phyloP scores from a whole-genome alignment of 23 tunicate species.

The Botrylloides violaceus region DNA sequence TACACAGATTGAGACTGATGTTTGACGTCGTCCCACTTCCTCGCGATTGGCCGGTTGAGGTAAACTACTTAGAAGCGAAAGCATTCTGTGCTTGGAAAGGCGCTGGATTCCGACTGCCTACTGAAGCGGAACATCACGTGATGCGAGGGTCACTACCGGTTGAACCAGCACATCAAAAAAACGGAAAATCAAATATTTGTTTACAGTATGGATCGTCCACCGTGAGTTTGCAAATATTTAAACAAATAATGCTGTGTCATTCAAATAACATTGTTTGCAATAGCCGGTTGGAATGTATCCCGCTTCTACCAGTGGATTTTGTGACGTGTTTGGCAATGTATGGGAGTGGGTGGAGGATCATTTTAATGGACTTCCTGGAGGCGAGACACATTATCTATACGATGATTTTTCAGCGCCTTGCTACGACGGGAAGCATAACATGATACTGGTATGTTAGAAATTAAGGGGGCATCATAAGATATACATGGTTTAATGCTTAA shows the following conservation, averaged over 20 bases:
- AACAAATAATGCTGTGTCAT: not conserved
- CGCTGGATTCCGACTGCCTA: conserved; percentile 42
- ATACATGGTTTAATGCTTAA: too few relatives aligned
- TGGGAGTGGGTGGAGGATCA: conserved; percentile 96
- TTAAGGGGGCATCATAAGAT: too few relatives aligned
- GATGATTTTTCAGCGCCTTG: conserved; percentile 76
- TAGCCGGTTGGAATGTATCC: conserved; percentile 80
- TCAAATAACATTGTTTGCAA: not conserved
- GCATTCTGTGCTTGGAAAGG: conserved; percentile 88
- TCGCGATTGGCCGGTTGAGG: conserved; percentile 86
- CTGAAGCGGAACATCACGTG: conserved; percentile 78
- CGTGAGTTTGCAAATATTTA: conserved; percentile 26
- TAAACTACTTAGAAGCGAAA: conserved; percentile 75
- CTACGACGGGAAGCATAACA: conserved; percentile 73
- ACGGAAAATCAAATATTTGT: conserved; percentile 37
- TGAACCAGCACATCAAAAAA: too few relatives aligned
- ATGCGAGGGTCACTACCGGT: conserved; percentile 32
- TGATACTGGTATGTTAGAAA: conserved; percentile 68
- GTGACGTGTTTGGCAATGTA: conserved; percentile 67
- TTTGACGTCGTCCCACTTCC: conserved; percentile 68
- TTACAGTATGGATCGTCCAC: conserved; percentile 74
- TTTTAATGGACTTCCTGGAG: conserved; percentile 83
- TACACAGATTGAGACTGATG: conserved; percentile 67
- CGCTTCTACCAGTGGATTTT: conserved; percentile 35
- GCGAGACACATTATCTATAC: conserved; percentile 40